Percentiles rank a stretch among this genome's conserved stretches.
phyloP scores from a whole-genome alignment of 92 coral and sea anemone species.

The Palythoa grandis region DNA sequence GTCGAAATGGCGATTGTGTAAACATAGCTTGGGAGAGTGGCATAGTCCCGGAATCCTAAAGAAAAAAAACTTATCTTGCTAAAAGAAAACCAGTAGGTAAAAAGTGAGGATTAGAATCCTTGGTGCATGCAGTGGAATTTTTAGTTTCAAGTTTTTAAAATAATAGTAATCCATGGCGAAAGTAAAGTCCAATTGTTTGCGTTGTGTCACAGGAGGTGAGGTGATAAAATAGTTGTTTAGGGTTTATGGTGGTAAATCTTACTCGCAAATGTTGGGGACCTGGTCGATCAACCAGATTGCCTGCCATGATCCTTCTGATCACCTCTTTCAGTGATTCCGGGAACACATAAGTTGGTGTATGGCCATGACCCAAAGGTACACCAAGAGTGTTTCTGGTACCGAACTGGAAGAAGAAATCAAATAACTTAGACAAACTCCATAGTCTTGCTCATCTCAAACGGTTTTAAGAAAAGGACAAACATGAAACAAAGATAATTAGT shows the following conservation, averaged over 20 bases:
- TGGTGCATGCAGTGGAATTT: not conserved
- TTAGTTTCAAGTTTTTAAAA: conserved; percentile 3
- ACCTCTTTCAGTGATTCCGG: conserved; percentile 20
- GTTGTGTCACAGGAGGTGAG: not conserved
- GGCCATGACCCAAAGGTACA: not conserved
- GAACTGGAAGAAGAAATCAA: not conserved
- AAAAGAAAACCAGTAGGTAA: conserved; percentile 6
- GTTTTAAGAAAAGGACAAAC: conserved; percentile 2
- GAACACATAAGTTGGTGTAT: conserved; percentile 16
- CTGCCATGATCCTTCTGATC: conserved; percentile 19
- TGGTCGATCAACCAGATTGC: conserved; percentile 17
- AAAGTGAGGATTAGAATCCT: conserved; percentile 13
- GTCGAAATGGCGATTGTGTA: not conserved
- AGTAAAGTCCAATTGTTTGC: conserved; percentile 8
- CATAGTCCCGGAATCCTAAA: conserved; percentile 3
- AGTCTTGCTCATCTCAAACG: not conserved
- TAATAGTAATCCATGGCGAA: not conserved
- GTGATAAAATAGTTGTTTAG: not conserved
- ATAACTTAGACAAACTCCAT: too few relatives aligned
- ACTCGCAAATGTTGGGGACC: conserved; percentile 30
- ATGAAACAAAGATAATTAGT: conserved; percentile 1
- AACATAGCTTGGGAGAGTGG: not conserved
- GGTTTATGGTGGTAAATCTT: conserved; percentile 12
- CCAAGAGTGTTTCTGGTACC: conserved; percentile 8
- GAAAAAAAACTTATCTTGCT: not conserved